Percentiles rank a stretch among this genome's conserved stretches.
phyloP scores from a whole-genome alignment of 1,140 invertebrate genomes.

The Lysiphlebus fabarum region DNA sequence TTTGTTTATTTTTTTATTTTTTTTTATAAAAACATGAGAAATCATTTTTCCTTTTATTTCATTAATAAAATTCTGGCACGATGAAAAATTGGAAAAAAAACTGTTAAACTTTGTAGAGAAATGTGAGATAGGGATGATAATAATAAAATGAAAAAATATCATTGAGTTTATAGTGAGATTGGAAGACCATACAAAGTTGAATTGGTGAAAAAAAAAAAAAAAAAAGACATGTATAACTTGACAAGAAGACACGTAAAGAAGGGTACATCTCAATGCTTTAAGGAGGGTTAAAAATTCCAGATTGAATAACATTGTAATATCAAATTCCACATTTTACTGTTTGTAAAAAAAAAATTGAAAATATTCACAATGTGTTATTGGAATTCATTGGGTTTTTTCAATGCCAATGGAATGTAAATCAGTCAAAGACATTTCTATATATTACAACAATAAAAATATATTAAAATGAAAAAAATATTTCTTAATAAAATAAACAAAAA shows the following conservation, averaged over 20 bases:
- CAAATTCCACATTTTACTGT: slow-evolving; percentile 22
- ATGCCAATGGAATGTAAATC: slow-evolving; percentile 21
- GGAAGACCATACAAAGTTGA: neutral
- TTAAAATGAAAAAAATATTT: no score
- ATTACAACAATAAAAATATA: neutral
- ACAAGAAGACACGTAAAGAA: slow-evolving; percentile 3
- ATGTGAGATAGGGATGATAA: no score
- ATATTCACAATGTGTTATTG: slow-evolving; percentile 19
- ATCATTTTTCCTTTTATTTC: no score
- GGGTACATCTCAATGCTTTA: neutral
- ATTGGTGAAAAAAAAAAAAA: neutral
- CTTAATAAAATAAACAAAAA: no score
- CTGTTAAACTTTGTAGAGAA: no score
- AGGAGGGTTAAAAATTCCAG: slow-evolving; percentile 10
- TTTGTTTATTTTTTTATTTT: neutral
- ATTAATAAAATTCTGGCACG: no score
- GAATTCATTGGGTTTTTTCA: slow-evolving; percentile 6
- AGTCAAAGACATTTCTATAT: slow-evolving; percentile 8
- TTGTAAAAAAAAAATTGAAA: neutral
- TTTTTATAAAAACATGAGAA: neutral
- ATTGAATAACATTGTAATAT: slow-evolving; percentile 24
- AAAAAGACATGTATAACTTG: neutral
- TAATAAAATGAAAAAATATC: no score
- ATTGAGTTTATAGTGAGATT: neutral
- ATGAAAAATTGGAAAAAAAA: no score